Conservation (phyloP, 53 echinoderm and acorn worm genomes). For the Mesocentrotus franciscanus region DNA sequence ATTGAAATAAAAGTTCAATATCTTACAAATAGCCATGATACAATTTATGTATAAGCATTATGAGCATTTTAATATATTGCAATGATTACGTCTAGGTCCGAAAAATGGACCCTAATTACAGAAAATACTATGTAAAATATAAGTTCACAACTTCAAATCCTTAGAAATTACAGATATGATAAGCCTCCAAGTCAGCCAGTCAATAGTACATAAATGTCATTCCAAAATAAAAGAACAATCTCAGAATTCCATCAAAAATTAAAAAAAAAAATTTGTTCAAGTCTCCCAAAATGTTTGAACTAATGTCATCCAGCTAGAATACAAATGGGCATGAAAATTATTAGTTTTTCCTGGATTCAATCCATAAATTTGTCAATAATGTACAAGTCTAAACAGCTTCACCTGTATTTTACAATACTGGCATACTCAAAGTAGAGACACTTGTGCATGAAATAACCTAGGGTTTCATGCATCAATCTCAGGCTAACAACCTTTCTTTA, state of each 20-base stretch:
- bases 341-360: no score
- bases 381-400: no score
- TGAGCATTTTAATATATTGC: slow-evolving; percentile 7
- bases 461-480: no score
- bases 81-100: not conserved
- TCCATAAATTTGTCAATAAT: no score
- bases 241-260: not conserved
- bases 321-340: not conserved
- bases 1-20: not conserved
- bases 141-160: not conserved
- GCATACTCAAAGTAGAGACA: no score
- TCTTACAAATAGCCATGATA: not conserved
- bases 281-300: not conserved
- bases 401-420: no score
- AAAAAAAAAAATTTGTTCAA: not conserved
- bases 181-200: slow-evolving; percentile 13
- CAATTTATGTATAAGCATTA: not conserved
- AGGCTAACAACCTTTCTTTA: no score
- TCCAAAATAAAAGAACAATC: not conserved
- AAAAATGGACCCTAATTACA: not conserved
- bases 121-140: not conserved
- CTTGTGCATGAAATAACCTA: no score
- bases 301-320: not conserved
- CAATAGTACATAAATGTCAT: not conserved
- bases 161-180: not conserved